These are phyloP conservation scores for Molothrus aeneus DNA, from an alignment of 2,797 vertebrate genomes.

Conservation along the genomic window DNA sequence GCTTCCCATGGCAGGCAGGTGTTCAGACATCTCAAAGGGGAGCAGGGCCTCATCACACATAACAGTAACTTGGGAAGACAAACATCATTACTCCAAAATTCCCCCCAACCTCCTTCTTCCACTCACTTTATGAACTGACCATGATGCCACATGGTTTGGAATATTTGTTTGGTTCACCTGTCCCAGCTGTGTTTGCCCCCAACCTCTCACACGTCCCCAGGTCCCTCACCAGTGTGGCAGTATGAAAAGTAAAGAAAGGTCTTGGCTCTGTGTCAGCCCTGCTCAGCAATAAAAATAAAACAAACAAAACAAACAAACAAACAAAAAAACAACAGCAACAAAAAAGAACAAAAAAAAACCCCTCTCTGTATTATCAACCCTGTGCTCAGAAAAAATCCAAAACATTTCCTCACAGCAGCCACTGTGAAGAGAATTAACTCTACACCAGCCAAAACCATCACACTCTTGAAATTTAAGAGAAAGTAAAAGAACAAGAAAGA, in stretches of 20 bases:
- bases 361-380: neutral
- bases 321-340: too few relatives aligned
- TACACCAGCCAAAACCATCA: neutral
- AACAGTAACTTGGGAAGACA: neutral
- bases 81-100: neutral
- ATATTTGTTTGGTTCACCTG: neutral
- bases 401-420: neutral
- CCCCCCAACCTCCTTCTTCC: neutral
- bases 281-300: neutral
- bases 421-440: neutral
- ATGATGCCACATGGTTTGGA: neutral
- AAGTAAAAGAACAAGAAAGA: neutral
- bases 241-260: neutral
- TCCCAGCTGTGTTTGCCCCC: neutral
- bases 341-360: too few relatives aligned
- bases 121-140: neutral
- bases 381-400: neutral
- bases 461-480: neutral
- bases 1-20: neutral
- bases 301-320: too few relatives aligned
- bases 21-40: neutral
- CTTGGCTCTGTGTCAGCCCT: neutral
- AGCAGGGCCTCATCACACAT: rapidly evolving
- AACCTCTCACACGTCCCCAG: rapidly evolving
- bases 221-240: neutral